Evolutionary conservation across 2,888 invertebrate genomes (phyloP).

Genomic region (Ctena decussata): DNA sequence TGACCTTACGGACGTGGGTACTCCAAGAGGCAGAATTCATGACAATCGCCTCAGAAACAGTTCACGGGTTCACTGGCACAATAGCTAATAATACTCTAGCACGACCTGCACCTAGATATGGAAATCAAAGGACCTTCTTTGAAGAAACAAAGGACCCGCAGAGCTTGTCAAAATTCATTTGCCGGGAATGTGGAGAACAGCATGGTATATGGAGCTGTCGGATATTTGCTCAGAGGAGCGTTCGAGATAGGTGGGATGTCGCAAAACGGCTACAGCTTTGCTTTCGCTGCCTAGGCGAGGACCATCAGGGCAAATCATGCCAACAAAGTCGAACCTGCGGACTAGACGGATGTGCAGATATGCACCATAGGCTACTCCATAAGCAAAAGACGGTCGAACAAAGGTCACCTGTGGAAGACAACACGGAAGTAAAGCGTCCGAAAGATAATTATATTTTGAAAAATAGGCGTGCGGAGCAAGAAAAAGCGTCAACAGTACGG

Average conservation of each 20-base stretch:
- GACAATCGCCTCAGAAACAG: slow-evolving; percentile 25
- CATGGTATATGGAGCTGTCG: slow-evolving; percentile 40
- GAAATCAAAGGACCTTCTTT: not conserved
- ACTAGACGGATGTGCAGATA: slow-evolving; percentile 9
- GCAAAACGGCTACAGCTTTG: slow-evolving; percentile 32
- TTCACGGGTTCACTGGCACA: slow-evolving; percentile 16
- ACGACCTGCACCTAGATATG: not conserved
- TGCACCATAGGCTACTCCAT: slow-evolving; percentile 36
- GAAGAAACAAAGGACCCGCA: not conserved
- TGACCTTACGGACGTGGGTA: slow-evolving; percentile 12
- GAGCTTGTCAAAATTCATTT: not conserved
- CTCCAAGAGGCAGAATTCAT: slow-evolving; percentile 14
- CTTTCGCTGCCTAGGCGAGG: slow-evolving; percentile 29
- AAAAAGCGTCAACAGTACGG: not conserved
- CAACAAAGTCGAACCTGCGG: not conserved
- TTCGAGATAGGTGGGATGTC: slow-evolving; percentile 22
- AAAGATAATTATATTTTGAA: not conserved
- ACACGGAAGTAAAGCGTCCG: not conserved
- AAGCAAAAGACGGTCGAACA: not conserved
- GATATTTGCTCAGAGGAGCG: not conserved
- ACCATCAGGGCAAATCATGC: slow-evolving; percentile 27
- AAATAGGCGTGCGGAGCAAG: not conserved
- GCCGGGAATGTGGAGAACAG: slow-evolving; percentile 3
- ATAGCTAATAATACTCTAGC: not conserved
- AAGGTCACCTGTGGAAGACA: not conserved